Evolutionary conservation across 2,888 invertebrate genomes (phyloP), one percentile per base, ranked within the genome.

Genomic region (Sinodicranocentrus sp.): DNA sequence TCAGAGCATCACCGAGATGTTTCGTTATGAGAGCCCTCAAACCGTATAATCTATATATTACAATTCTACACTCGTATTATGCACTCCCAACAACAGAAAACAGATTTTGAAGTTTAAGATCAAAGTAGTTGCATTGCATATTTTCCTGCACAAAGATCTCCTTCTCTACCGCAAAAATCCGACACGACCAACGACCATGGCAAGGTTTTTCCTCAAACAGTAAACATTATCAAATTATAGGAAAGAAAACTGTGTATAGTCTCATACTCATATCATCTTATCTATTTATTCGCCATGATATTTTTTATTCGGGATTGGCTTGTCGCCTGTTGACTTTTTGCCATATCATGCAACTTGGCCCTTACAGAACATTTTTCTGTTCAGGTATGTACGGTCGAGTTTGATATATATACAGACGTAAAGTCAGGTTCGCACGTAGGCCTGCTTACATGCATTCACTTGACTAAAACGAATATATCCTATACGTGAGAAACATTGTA

Each of bases 271-370:
- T 28, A 17, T 44, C 10, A 54, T 25, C 52, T 54, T 57, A 71
- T 57, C 33, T 33, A 33, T 10, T 33, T 10, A 33, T 33, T 10
- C 33, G 10, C 33, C 33, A 33, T 33, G 25, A 21, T 15, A 33
- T 19, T 28, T 63, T 52, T n/a, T 25, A 65, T 33, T 33, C 33
- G 57, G 33, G n/a, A 48, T 79, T 71, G 78, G 79, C 79, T 25
- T 52, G 25, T 26, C n/a, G 72, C 73, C 80, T 65, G 43, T 73
- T 80, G 80, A 80, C 80, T 65, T 44, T 73, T 67, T 80, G 80
- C 73, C 80, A 80, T 79, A 23, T 67, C 15, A 54, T 61, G 6
- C n/a, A 52, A 52, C n/a, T 15, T n/a, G 6, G 52, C n/a, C 15
- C 52, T 17, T n/a, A 19, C 15, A 52, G 43, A 6, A 17, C 17